Percentiles rank a stretch among this genome's conserved stretches.
Evolutionary conservation across 2,797 vertebrate genomes (phyloP).

Genomic region (Manis crassicaudata): DNA sequence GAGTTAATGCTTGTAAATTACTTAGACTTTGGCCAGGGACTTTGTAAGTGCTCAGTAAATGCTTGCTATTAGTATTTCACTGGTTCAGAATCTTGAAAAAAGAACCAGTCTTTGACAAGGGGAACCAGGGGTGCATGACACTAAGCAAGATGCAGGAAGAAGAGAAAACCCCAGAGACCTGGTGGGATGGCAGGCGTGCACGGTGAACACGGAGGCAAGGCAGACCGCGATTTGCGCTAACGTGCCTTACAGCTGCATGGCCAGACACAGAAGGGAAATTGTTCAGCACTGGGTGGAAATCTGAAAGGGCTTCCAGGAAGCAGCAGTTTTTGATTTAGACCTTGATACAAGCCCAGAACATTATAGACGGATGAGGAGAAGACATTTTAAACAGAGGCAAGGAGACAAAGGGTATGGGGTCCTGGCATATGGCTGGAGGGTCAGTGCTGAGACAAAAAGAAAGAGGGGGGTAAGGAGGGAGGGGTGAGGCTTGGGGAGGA

Average conservation of each 20-base stretch:
- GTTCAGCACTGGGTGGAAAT: neutral
- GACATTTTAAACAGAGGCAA: neutral
- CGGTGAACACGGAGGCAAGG: neutral
- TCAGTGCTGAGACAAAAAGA: neutral
- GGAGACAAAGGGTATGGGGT: neutral
- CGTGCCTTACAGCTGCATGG: neutral
- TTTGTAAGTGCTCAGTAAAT: neutral
- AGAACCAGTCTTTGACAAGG: neutral
- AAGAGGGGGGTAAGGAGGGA: rapidly evolving
- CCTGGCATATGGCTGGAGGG: neutral
- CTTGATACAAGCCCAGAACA: neutral
- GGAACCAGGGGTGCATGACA: neutral
- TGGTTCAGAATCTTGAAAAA: neutral
- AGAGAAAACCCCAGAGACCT: neutral
- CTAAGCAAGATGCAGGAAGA: neutral
- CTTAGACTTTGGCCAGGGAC: neutral
- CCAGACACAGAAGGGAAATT: neutral
- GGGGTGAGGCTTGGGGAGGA: neutral
- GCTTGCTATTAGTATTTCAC: neutral
- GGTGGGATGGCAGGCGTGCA: neutral
- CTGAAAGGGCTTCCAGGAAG: conserved; percentile 12
- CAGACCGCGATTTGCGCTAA: neutral
- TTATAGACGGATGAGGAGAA: neutral
- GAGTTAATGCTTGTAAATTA: neutral
- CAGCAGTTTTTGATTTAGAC: neutral